A percentile compares a stretch with the other conserved stretches of the same genome.
Evolutionary conservation across 2,888 invertebrate genomes (phyloP).

Genomic region (Patella depressa): DNA sequence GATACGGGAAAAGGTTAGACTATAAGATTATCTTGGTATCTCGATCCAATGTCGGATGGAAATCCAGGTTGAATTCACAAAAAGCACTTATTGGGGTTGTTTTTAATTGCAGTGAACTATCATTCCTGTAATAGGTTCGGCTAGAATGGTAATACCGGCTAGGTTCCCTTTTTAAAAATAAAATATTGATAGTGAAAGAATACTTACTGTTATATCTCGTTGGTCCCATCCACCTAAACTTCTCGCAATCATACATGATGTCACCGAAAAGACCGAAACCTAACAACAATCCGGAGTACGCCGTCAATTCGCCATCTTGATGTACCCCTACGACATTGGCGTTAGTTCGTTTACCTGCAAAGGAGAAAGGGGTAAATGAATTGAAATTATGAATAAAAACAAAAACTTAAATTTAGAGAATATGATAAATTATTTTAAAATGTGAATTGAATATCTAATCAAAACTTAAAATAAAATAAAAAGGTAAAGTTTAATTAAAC

Average conservation of each 20-base stretch:
- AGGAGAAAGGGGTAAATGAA: no score
- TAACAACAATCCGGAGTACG: slow-evolving; percentile 52
- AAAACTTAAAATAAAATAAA: no score
- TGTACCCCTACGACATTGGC: slow-evolving; percentile 57
- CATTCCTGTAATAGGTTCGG: no score
- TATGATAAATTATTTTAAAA: neutral
- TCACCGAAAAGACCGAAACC: slow-evolving; percentile 61
- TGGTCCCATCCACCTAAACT: slow-evolving; percentile 59
- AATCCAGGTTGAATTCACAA: no score
- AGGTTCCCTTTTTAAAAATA: no score
- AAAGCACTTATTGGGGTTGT: no score
- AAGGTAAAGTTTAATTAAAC: neutral
- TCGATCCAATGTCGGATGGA: no score
- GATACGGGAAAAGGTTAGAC: no score
- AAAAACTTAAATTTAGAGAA: neutral
- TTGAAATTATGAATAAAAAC: neutral
- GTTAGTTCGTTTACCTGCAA: slow-evolving; percentile 43
- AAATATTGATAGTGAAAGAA: no score
- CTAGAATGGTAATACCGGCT: no score
- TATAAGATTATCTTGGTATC: no score
- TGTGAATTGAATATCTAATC: neutral
- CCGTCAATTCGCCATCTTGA: slow-evolving; percentile 46
- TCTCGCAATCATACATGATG: slow-evolving; percentile 61
- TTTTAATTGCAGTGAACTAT: no score
- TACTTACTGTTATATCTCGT: slow-evolving; percentile 53